Evolutionary conservation across 2,797 vertebrate species (phyloP), one percentile per base, ranked within the genome.

Genomic region (Pangasius krempfi): DNA sequence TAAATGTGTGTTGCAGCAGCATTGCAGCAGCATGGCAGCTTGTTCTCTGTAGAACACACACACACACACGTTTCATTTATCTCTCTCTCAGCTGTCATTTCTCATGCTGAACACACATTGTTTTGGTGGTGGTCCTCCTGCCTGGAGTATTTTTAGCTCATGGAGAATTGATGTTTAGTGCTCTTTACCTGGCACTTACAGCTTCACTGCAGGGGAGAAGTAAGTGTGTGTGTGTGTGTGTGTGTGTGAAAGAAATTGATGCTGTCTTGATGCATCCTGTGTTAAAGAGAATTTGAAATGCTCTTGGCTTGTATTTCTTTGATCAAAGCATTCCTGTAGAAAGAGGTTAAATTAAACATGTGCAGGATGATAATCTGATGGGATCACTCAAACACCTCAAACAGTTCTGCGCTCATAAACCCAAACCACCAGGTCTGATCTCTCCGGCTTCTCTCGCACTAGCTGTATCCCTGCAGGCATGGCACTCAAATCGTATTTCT

Each of bases 261-360:
- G 81, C 60, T 84, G 33, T 76, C 75, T 82, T n/a, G n/a, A n/a
- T n/a, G n/a, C 90, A 92, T 88, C 81, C 70, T 25, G 73, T 68
- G 80, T 90, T 89, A 91, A 90, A 91, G 89, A 87, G 92, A 90
- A 91, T 89, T 83, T 84, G 82, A 85, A 91, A 89, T 91, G 88
- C 58, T 68, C 89, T 82, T 83, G 88, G 87, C 88, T 89, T 89
- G 73, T 93, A 86, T 92, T 89, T 92, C 91, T 90, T 90, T 91
- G 91, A 91, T 91, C 92, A 91, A 86, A 82, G 73, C 81, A 81
- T 91, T 91, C 86, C 86, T 91, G 90, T 92, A 88, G 90, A 88
- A 85, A 85, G 80, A 80, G 83, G 90, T 90, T 91, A 62, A 90
- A 91, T 89, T 90, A 91, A 92, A 92, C 92, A 90, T 90, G 54